A percentile compares a stretch with the other conserved stretches of the same genome.
These are phyloP conservation scores for Hucho hucho DNA, from an alignment of 2,113 vertebrate genomes.

Conservation along the genomic window DNA sequence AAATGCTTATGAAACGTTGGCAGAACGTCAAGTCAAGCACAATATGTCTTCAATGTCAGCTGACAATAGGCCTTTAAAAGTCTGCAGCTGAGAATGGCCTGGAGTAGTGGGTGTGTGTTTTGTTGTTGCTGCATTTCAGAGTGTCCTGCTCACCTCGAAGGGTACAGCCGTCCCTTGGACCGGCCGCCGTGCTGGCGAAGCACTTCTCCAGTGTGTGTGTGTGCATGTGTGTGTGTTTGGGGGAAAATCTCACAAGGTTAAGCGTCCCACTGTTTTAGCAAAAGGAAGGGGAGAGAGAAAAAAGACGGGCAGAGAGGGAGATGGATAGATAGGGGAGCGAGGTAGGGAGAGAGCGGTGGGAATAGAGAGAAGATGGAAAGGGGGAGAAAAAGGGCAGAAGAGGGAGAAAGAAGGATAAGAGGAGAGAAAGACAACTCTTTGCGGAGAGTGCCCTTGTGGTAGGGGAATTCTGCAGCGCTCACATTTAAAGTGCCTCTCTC, in stretches of 20 bases:
- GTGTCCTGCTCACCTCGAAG: slow-evolving; percentile 75
- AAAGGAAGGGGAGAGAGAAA: slow-evolving; percentile 54
- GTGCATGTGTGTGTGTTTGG: slow-evolving; percentile 22
- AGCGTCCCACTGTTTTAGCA: slow-evolving; percentile 73
- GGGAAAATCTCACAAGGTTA: slow-evolving; percentile 74
- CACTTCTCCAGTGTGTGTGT: slow-evolving; percentile 65
- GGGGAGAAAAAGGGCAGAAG: slow-evolving; percentile 20
- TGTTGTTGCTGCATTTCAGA: slow-evolving; percentile 73
- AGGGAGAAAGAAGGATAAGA: slow-evolving; percentile 29
- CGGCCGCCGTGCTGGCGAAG: slow-evolving; percentile 74
- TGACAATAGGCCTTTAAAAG: slow-evolving; percentile 64
- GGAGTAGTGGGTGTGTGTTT: slow-evolving; percentile 31
- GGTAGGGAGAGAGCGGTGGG: slow-evolving; percentile 47
- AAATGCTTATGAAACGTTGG: no score
- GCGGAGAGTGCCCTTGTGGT: slow-evolving; percentile 67
- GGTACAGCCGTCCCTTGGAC: slow-evolving; percentile 74
- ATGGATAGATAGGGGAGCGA: slow-evolving; percentile 64
- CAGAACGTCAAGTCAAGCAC: neutral
- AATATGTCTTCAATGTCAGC: slow-evolving; percentile 58
- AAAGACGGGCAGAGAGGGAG: slow-evolving; percentile 52
- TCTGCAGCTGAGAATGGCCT: no score
- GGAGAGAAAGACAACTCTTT: slow-evolving; percentile 56
- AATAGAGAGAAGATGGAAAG: neutral
- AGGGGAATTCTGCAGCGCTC: slow-evolving; percentile 65
- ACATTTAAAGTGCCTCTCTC: slow-evolving; percentile 65